Conservation (phyloP, 2,797 vertebrate genomes). For the Trachops cirrhosus region DNA sequence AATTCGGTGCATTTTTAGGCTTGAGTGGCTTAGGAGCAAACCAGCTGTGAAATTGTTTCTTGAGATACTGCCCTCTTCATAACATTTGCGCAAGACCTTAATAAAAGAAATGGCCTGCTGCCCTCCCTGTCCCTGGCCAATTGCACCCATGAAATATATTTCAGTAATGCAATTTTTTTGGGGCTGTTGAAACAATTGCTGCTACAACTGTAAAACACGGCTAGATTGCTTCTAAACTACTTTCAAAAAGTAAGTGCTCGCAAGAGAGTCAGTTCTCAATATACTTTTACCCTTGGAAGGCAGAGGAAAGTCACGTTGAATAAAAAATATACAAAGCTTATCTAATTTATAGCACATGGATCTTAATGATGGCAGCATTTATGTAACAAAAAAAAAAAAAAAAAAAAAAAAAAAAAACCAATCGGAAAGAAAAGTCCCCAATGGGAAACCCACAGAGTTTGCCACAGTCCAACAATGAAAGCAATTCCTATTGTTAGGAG, state of each 20-base stretch:
- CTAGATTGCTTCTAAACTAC: conserved; percentile 88
- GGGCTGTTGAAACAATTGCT: conserved; percentile 85
- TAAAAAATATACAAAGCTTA: conserved; percentile 80
- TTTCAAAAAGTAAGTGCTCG: conserved; percentile 87
- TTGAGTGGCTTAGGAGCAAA: conserved; percentile 99
- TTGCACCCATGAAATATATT: conserved; percentile 90
- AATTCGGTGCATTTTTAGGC: conserved; percentile 99
- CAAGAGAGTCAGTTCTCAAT: conserved; percentile 85
- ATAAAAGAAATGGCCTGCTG: conserved; percentile 88
- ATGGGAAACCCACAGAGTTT: conserved; percentile 67
- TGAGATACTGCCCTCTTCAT: conserved; percentile 92
- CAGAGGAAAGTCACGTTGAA: conserved; percentile 83
- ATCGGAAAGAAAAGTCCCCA: conserved; percentile 61
- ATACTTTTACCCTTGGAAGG: conserved; percentile 84
- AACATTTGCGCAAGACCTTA: conserved; percentile 88
- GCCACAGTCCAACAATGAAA: conserved; percentile 73
- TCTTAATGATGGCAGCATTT: conserved; percentile 77
- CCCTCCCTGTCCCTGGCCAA: conserved; percentile 88
- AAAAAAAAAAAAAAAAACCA: too few species aligned
- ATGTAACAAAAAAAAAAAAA: conserved; percentile 65
- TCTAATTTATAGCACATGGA: conserved; percentile 78
- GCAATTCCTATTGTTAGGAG: conserved; percentile 69
- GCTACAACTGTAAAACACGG: conserved; percentile 87
- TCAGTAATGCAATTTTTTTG: conserved; percentile 88
- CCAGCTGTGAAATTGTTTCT: conserved; percentile 99